Evolutionary conservation across 2,113 vertebrate species (phyloP), one percentile per base, ranked within the genome.

Genomic region (Helogale parvula): DNA sequence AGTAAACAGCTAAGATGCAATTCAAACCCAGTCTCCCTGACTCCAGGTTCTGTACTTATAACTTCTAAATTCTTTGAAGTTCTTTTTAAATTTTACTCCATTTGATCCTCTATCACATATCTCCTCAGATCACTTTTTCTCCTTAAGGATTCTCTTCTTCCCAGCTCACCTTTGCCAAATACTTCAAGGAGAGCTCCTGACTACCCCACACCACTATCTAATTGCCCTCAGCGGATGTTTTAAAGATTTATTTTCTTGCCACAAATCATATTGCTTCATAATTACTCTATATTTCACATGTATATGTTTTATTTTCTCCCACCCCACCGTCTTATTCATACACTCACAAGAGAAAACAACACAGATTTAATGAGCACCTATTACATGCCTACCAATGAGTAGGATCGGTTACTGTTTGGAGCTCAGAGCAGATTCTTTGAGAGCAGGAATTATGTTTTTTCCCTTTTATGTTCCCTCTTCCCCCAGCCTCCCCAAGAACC

Each of bases 351-450:
- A 86, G 23, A 81, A 92, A 90, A 69, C 31, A 86, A 50, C 29
- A 27, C 25, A 82, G 12, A 41, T 86, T 93, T 72, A 88, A 85
- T 91, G 79, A 94, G 60, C 47, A 74, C 33, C 38, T 91, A 96
- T 54, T 87, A 77, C 3, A n/a, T 68, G n/a, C 13, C 52, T 69
- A 69, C 45, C 66, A 57, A 60, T 38, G 31, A 92, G n/a, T 7
- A 60, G n/a, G 33, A 50, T 14, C 31, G 35, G 38, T 57, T 52
- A 29, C 94, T 41, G 14, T 33, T 82, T 94, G 17, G 35, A 52
- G 38, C 52, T 63, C 63, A 38, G 11, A 83, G 83, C 33, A 83
- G 86, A 92, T 38, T 68, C n/a, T 29, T 17, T 12, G 9, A 23
- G 33, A 76, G 35, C 19, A 82, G 8, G 45, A 88, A 86, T 41